Conservation (phyloP, 1,140 invertebrate genomes). For the Papilio aristodemus region DNA sequence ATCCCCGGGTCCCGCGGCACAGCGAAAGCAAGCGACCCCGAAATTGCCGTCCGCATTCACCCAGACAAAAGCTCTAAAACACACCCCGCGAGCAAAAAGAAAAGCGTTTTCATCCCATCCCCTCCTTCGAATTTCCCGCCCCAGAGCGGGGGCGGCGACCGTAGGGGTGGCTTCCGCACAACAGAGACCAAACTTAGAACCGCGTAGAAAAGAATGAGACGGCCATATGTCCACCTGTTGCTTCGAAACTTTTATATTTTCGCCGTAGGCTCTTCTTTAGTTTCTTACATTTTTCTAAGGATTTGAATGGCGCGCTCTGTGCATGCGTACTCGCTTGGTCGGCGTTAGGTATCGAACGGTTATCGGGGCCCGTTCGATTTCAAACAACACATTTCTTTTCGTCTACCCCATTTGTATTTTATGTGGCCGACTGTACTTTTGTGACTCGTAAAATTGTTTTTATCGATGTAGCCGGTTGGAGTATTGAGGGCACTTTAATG, state of each 20-base stretch:
- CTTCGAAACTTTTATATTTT: constrained; percentile 71
- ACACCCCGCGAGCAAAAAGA: constrained; percentile 76
- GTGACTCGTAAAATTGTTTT: constrained; percentile 19
- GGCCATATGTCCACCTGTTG: constrained; percentile 77
- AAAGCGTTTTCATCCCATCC: constrained; percentile 75
- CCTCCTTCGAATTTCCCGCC: constrained; percentile 76
- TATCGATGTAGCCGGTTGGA: constrained; percentile 1
- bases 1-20: constrained; percentile 65
- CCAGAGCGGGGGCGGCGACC: constrained; percentile 70
- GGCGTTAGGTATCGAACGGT: constrained; percentile 61
- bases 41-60: constrained; percentile 78
- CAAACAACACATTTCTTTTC: constrained; percentile 40
- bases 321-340: constrained; percentile 63
- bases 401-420: constrained; percentile 24
- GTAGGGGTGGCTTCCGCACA: constrained; percentile 72
- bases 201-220: constrained; percentile 78
- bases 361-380: constrained; percentile 67
- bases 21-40: constrained; percentile 71
- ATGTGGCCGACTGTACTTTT: constrained; percentile 21
- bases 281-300: constrained; percentile 66
- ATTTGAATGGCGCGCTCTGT: constrained; percentile 65
- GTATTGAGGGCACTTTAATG: constrained; percentile 25
- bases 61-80: constrained; percentile 77
- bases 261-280: constrained; percentile 70
- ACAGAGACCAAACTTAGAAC: constrained; percentile 69